Evolutionary conservation across 2,113 vertebrate genomes (phyloP), one percentile per base, ranked within the genome.

Genomic region (Trichechus manatus): DNA sequence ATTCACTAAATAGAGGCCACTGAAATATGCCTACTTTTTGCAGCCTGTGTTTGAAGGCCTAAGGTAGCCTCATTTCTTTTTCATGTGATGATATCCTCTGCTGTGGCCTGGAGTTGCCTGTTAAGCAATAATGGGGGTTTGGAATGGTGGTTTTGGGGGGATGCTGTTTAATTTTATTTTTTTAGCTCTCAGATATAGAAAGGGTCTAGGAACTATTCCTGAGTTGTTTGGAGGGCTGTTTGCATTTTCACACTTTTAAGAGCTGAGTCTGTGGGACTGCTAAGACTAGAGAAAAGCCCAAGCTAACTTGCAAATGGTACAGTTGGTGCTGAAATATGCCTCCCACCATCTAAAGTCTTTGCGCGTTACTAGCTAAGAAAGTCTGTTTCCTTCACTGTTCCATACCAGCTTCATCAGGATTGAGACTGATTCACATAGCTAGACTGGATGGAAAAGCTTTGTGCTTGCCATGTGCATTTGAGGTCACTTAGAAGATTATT

Each of bases 41-140:
- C 25, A 77, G 22, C 50, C 23, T 89, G 27, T n/a, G 84, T 59
- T 93, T 72, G 7, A 93, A 77, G 78, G 33, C 68, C 42, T 44
- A 33, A 81, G 59, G 22, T 61, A 79, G 25, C 33, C 74, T 94
- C 68, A 42, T 96, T 95, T 61, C 5, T 92, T 95, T 91, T 80
- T 87, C 79, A 66, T 42, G 17, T 95, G 84, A 59, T 44, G 42
- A 61, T 80, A 63, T 64, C 33, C 56, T 96, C 42, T 92, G 68
- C 88, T 78, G 42, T 89, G 83, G 61, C 63, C 79, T 91, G 29
- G 42, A 66, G 63, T 91, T 93, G 42, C 25, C 77, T 79, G 77
- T 88, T 87, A 93, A 80, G 63, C 75, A 59, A 13, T 53, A 27
- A 36, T 29, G 39, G 64, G 23, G 23, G 20, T 90, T 97, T 88